Percentiles rank a stretch among this genome's conserved stretches.
These are phyloP conservation scores for Pollachius pollachius DNA, from an alignment of 2,113 vertebrate species.

Conservation along the genomic window DNA sequence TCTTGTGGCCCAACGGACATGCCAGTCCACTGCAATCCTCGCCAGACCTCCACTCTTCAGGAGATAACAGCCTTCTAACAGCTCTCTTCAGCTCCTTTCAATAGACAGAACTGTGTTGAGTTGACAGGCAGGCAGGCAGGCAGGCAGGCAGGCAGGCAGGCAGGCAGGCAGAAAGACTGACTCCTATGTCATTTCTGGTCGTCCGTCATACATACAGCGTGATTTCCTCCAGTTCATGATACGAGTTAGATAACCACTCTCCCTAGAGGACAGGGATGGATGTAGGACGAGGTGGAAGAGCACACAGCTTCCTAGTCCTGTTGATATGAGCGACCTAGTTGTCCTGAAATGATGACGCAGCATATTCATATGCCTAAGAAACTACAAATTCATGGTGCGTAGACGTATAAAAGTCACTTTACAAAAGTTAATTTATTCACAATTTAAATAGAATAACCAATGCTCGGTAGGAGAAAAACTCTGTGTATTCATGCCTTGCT, in stretches of 20 bases:
- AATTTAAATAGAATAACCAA: too few species aligned
- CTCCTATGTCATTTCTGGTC: not conserved
- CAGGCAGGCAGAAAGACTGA: not conserved
- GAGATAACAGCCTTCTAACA: constrained; percentile 31
- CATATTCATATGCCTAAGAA: too few species aligned
- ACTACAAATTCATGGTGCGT: too few species aligned
- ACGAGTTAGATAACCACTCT: constrained; percentile 4
- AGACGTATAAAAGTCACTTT: too few species aligned
- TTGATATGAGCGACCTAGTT: too few species aligned
- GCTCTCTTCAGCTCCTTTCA: constrained; percentile 6
- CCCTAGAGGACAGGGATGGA: not conserved
- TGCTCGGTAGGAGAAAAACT: not conserved
- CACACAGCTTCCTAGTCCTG: too few species aligned
- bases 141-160: not conserved
- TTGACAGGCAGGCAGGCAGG: not conserved
- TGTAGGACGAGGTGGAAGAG: too few species aligned
- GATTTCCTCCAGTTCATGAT: constrained; percentile 18
- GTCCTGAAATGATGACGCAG: too few species aligned
- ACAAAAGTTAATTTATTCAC: too few species aligned
- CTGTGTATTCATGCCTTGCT: not conserved
- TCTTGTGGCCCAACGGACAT: constrained; percentile 39
- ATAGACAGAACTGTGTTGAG: not conserved
- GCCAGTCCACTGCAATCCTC: constrained; percentile 30
- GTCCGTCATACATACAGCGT: constrained; percentile 1
- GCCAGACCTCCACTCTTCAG: constrained; percentile 32